These are phyloP conservation scores for Cladopsammia gracilis DNA, from an alignment of 64 coral and sea anemone species.

Conservation along the genomic window DNA sequence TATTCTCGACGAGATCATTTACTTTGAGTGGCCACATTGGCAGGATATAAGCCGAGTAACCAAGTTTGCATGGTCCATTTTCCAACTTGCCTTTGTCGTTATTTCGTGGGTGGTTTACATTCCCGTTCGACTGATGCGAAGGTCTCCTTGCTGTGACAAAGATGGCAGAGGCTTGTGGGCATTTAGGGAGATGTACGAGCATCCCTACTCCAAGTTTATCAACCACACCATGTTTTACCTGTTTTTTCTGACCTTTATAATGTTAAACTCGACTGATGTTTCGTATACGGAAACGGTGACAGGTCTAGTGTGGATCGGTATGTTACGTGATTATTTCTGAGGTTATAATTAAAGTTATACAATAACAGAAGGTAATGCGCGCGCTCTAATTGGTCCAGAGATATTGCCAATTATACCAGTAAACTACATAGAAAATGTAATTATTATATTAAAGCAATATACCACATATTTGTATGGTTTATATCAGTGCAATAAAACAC, in stretches of 20 bases:
- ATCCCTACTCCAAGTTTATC: constrained; percentile 63
- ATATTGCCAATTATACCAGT: too few species aligned
- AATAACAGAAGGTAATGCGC: too few species aligned
- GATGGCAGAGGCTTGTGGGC: background rate
- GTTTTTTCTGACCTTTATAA: constrained; percentile 23
- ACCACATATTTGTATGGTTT: too few species aligned
- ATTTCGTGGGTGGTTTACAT: background rate
- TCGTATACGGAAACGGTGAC: background rate
- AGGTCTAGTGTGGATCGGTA: constrained; percentile 15
- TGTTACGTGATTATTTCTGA: background rate
- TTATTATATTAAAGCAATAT: too few species aligned
- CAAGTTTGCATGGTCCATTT: background rate
- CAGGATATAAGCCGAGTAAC: background rate
- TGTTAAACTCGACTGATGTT: background rate
- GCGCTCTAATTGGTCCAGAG: too few species aligned
- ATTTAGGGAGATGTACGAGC: background rate
- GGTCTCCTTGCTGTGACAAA: background rate
- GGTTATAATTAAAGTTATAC: too few species aligned
- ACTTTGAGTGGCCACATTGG: background rate
- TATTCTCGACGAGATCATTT: constrained; percentile 16
- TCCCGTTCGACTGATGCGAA: background rate
- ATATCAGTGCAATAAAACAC: too few species aligned
- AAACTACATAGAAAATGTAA: too few species aligned
- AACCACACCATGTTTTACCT: constrained; percentile 41
- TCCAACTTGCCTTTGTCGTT: background rate